These are phyloP conservation scores for Metacarcinus magister DNA, from an alignment of 2,888 invertebrate genomes.

Conservation along the genomic window DNA sequence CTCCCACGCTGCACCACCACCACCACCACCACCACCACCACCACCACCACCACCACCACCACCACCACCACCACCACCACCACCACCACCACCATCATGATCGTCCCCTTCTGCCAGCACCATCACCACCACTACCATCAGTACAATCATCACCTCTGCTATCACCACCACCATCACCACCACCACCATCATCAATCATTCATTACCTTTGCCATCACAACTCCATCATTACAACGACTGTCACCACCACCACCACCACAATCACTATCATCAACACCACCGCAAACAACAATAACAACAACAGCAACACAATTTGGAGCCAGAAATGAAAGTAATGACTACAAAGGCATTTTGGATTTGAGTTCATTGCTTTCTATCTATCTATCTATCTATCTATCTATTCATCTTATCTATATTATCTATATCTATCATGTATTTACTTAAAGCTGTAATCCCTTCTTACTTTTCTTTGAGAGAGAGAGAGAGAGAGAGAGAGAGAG, in stretches of 20 bases:
- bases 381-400: too few relatives aligned
- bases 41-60: not conserved
- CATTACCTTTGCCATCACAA: not conserved
- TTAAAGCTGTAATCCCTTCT: not conserved
- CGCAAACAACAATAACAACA: not conserved
- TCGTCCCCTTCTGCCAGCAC: not conserved
- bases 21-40: conserved; percentile 17
- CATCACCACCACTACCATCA: not conserved
- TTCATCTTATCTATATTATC: not conserved
- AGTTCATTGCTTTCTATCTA: too few relatives aligned
- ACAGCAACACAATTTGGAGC: not conserved
- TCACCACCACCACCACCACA: not conserved
- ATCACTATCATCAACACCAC: not conserved
- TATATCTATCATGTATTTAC: not conserved
- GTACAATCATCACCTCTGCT: not conserved
- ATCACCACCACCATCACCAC: not conserved
- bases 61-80: not conserved
- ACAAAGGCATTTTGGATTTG: too few relatives aligned
- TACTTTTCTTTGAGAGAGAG: not conserved
- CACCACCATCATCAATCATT: not conserved
- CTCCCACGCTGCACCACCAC: conserved; percentile 6
- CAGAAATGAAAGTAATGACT: not conserved
- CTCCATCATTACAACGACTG: not conserved
- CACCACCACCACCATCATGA: not conserved
- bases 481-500: conserved; percentile 26